Base-by-base conservation (phyloP, 2,797 vertebrate genomes). In the Graptemys geographica region DNA sequence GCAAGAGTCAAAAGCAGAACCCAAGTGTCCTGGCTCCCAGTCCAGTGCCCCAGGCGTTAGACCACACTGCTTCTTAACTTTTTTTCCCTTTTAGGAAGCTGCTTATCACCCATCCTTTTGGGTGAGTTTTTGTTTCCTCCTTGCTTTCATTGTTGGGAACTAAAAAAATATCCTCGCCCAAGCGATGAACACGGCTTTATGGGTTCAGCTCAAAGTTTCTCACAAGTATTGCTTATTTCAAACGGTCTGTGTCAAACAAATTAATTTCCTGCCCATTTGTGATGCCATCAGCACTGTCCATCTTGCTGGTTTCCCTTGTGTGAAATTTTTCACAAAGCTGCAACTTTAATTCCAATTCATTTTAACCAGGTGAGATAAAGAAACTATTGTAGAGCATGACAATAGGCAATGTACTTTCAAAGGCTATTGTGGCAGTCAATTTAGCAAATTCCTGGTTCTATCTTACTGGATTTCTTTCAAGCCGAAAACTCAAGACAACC, bases 401-500 rank as follows among this genome's bases (percentile, higher is more conserved):
- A 84, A 90, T 19, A 53, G 27, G 33, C 81, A 88, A 79, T 33
- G 86, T 79, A 31, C 85, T 86, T 81, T 90, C 1, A 93, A 90
- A 94, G 56, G 90, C 80, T 37, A 55, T 3, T 79, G n/a, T 65
- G 3, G 31, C 57, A 51, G 52, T 90, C 25, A 62, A 57, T 91
- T 87, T 80, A 74, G 28, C 11, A 5, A 65, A 57, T 49, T 81
- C 37, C 83, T 37, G 47, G 69, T 27, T 95, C 44, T 89, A 84
- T 79, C 10, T 90, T 86, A 89, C 87, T 82, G 51, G n/a, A 47
- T 49, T 80, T 90, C 85, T 95, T 95, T 96, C 74, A 96, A 90
- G 74, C 83, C 83, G 88, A 97, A 97, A 90, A 79, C 57, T 93
- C 89, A 89, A 91, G 87, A 53, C 86, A 96, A 95, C 88, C 87